phyloP scores from a whole-genome alignment of 2,888 invertebrate species.

The Perizoma flavofasciatum region DNA sequence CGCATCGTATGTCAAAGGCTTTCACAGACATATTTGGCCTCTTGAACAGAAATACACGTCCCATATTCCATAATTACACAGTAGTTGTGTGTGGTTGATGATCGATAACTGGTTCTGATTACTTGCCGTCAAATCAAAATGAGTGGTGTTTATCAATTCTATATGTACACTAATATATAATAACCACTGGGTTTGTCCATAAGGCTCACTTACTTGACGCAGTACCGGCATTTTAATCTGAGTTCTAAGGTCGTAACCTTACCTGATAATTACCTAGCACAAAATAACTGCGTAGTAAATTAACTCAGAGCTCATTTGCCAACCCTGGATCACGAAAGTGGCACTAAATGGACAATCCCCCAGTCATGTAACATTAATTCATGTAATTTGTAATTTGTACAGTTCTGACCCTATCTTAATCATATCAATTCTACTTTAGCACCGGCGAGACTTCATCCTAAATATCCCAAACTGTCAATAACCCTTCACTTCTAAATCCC shows the following conservation, averaged over 20 bases:
- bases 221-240: too few relatives aligned
- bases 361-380: conserved; percentile 12
- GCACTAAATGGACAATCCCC: conserved; percentile 1
- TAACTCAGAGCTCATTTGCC: too few relatives aligned
- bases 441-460: conserved; percentile 14
- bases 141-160: neutral
- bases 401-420: conserved; percentile 9
- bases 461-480: conserved; percentile 25
- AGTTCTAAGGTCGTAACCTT: too few relatives aligned
- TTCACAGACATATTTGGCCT: neutral
- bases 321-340: neutral
- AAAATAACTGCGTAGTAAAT: too few relatives aligned
- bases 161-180: too few relatives aligned
- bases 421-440: conserved; percentile 13
- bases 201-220: too few relatives aligned
- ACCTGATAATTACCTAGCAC: too few relatives aligned
- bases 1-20: neutral
- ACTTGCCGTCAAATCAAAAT: conserved; percentile 2
- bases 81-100: conserved; percentile 16
- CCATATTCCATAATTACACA: conserved; percentile 18
- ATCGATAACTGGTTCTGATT: conserved; percentile 6
- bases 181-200: too few relatives aligned
- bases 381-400: conserved; percentile 9
- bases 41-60: conserved; percentile 13
- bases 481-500: conserved; percentile 17